Evolutionary conservation across 2,113 vertebrate genomes (phyloP), one percentile per base, ranked within the genome.

Genomic region (Prunella himalayana): DNA sequence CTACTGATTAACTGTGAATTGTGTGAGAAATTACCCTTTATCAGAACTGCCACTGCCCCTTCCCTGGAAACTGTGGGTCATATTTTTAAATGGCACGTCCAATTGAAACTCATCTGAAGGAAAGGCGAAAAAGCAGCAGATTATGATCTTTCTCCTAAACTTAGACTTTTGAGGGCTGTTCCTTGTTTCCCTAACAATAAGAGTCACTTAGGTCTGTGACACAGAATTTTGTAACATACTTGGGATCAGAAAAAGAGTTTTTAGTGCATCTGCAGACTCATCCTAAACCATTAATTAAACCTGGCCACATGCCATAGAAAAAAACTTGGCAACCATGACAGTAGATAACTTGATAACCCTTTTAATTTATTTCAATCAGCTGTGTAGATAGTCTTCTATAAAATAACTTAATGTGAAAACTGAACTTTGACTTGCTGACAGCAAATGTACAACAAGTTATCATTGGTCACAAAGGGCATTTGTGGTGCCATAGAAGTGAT

Each of bases 31-130:
- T 71, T 76, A 53, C 9, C 9, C 8, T 72, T 65, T 51, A 37
- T 1, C 1, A 84, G 42, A 84, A 44, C 15, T 24, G 13, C 2
- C 6, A 4, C 8, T 8, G 1, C 5, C 18, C 10, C 9, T 27
- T 25, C 17, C n/a, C 12, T 37, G 14, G 24, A 78, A 90, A 25
- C 2, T 25, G 30, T 31, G 20, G 17, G 5, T 79, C 1, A 10
- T 31, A 11, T 45, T 76, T 89, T 87, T 41, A 65, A 80, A 90
- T 6, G 11, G 6, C 23, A 77, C 3, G 39, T 86, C 17, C 15
- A 61, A 13, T 3, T 49, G 27, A 83, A 73, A 76, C 3, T n/a
- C 11, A 31, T 33, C 22, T 63, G 17, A 70, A 90, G 9, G 5
- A 70, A 63, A 0, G 2, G 9, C 0, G 63, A n/a, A 72, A 75